phyloP scores from a whole-genome alignment of 2,113 vertebrate genomes.

The Aegotheles bennettii region DNA sequence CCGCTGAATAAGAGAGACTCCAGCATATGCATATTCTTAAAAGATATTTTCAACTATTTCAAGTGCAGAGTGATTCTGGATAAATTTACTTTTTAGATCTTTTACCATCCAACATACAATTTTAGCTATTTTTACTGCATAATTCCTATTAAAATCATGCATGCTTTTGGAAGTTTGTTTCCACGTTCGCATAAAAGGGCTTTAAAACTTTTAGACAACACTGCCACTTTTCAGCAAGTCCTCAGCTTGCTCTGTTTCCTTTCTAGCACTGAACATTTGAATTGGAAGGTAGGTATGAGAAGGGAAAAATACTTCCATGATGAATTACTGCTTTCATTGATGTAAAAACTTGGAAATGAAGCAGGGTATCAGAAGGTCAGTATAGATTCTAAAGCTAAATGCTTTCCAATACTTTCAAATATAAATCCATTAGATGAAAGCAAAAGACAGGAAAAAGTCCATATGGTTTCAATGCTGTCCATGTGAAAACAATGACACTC shows the following conservation, averaged over 20 bases:
- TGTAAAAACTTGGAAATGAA: slow-evolving; percentile 58
- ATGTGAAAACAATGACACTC: slow-evolving; percentile 63
- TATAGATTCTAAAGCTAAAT: slow-evolving; percentile 60
- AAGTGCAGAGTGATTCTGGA: background rate
- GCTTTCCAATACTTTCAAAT: slow-evolving; percentile 65
- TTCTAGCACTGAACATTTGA: background rate
- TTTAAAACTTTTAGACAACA: background rate
- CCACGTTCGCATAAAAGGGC: background rate
- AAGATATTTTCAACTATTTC: background rate
- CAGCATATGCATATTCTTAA: background rate
- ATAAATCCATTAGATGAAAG: slow-evolving; percentile 69
- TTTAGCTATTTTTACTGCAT: background rate
- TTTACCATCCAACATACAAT: background rate
- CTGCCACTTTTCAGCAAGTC: background rate
- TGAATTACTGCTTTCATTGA: slow-evolving; percentile 53
- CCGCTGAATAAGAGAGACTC: background rate
- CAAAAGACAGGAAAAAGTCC: slow-evolving; percentile 60
- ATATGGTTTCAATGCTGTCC: slow-evolving; percentile 65
- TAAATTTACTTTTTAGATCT: background rate
- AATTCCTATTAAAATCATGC: background rate
- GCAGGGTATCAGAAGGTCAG: slow-evolving; percentile 61
- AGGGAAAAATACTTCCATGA: background rate
- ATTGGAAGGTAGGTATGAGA: slow-evolving; percentile 14
- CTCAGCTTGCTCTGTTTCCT: background rate
- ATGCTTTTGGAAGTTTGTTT: background rate